Evolutionary conservation across 2,113 vertebrate genomes (phyloP), one percentile per base, ranked within the genome.

Genomic region (Lanius ludovicianus): DNA sequence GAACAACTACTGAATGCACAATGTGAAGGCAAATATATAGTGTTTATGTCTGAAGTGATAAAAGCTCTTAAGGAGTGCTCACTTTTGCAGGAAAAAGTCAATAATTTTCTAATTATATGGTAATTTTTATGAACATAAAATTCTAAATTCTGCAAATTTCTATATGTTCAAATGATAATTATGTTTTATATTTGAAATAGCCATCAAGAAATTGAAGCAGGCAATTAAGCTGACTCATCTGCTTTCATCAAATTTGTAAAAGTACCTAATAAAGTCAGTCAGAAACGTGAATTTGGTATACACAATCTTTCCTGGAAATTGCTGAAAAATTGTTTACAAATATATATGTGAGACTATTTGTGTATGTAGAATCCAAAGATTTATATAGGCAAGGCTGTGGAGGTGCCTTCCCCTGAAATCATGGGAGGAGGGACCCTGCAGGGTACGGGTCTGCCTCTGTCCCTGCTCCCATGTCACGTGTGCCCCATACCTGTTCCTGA

Each of bases 151-250:
- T 62, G 57, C 41, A 93, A 76, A 85, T 90, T 70, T 96, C 53
- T 92, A 35, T 80, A 84, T 57, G 71, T 65, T 18, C 49, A 78
- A 84, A 94, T 71, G 3, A 84, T 68, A 90, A 86, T 92, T 95
- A 74, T 57, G 17, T 60, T 93, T 84, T 87, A 30, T 79, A 71
- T 89, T 74, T 80, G 46, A 92, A 93, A 84, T 30, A 92, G 65
- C 67, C 83, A 68, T 92, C 76, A 94, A 81, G 68, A 20, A 84
- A 76, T 22, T 69, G 47, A 84, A 93, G 33, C 15, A 80, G 19
- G 30, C 83, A 91, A 93, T 95, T 91, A 97, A 92, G 91, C 24
- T 94, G 75, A 90, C 67, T 91, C 79, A 93, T 78, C 24, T 79
- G 41, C 42, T 76, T 94, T 81, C 87, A 92, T 84, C 28, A 82